A percentile compares a stretch with the other conserved stretches of the same genome.
phyloP scores from a whole-genome alignment of 2,113 vertebrate species.

The Pogonocichla stellata region DNA sequence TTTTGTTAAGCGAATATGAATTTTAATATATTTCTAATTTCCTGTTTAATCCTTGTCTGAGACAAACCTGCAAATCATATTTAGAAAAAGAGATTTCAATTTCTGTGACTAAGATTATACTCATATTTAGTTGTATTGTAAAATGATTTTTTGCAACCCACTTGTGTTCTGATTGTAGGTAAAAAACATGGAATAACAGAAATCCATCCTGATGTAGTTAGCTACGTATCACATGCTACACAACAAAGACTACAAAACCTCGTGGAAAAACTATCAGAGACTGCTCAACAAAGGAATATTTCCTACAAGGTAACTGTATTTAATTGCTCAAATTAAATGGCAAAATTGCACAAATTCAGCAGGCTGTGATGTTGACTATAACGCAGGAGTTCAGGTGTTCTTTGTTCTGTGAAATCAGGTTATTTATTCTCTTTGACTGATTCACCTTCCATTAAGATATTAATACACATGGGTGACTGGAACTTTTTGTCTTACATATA shows the following conservation, averaged over 20 bases:
- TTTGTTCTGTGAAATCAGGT: neutral
- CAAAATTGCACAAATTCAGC: neutral
- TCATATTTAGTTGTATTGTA: neutral
- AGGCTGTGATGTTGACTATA: neutral
- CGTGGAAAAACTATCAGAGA: conserved; percentile 89
- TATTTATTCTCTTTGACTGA: conserved; percentile 15
- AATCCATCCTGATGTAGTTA: conserved; percentile 88
- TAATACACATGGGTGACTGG: neutral
- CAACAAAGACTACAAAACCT: conserved; percentile 88
- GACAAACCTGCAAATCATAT: neutral
- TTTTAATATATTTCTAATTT: neutral
- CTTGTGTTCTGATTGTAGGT: conserved; percentile 70
- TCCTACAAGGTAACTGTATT: conserved; percentile 82
- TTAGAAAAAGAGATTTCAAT: neutral
- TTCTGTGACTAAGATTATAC: neutral
- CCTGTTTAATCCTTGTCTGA: neutral
- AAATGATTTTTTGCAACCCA: neutral
- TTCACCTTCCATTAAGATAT: neutral
- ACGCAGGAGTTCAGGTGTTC: neutral
- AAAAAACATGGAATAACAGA: conserved; percentile 90
- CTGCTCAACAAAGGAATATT: conserved; percentile 90
- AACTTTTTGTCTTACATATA: neutral
- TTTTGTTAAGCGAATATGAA: neutral
- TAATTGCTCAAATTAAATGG: neutral
- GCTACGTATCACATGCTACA: conserved; percentile 87